Evolutionary conservation across 2,888 invertebrate genomes (phyloP).

Genomic region (Eueremaeus valkanovi): DNA sequence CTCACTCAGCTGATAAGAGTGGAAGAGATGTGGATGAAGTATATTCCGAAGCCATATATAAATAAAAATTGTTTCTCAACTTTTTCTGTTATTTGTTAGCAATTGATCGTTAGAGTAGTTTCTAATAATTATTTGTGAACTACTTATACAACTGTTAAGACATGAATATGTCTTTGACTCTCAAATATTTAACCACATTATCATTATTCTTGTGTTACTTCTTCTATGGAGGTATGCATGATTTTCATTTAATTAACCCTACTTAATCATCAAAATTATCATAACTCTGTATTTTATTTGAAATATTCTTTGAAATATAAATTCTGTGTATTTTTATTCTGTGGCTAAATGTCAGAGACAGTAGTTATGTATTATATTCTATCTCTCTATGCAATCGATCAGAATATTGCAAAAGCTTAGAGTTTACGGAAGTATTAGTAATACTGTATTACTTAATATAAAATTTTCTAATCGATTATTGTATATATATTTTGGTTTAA

Average conservation of each 20-base stretch:
- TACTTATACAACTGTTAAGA: conserved; percentile 5
- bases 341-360: no score
- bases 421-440: no score
- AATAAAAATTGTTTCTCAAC: no score
- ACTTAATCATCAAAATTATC: neutral
- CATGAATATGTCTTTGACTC: conserved; percentile 30
- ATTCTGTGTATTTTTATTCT: no score
- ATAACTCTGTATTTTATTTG: no score
- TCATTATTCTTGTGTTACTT: conserved; percentile 40
- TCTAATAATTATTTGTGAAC: neutral
- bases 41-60: neutral
- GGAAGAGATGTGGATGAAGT: neutral
- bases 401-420: no score
- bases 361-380: no score
- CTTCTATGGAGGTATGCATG: conserved; percentile 32
- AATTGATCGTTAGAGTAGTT: neutral
- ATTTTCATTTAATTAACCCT: neutral
- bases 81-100: neutral
- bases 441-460: no score
- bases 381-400: no score
- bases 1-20: neutral
- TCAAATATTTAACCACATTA: conserved; percentile 39
- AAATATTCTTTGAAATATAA: no score
- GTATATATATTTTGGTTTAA: no score
- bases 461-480: no score